These are phyloP conservation scores for Tinamus major DNA, from an alignment of 2,797 vertebrate genomes.

Conservation along the genomic window DNA sequence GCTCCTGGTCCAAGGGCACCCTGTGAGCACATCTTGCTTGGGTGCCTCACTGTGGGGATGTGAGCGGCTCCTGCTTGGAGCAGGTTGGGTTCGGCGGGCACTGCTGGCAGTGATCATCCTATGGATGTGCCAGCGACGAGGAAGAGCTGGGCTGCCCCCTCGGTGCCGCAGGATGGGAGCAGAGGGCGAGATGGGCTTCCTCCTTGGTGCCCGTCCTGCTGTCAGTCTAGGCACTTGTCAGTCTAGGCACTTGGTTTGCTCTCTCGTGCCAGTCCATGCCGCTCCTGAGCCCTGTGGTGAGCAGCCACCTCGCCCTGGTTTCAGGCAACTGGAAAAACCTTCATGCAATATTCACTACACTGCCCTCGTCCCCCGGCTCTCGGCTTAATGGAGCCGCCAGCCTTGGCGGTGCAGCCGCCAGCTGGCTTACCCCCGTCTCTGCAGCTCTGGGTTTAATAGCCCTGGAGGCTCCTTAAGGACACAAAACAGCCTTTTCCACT, in stretches of 20 bases:
- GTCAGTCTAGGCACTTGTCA: too few species aligned
- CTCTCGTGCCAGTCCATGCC: too few species aligned
- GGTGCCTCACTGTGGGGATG: not conserved
- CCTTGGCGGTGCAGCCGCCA: accelerated
- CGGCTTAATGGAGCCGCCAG: not conserved
- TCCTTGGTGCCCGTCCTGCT: too few species aligned
- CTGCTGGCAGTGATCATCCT: too few species aligned
- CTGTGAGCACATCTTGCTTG: too few species aligned
- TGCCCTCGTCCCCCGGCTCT: not conserved
- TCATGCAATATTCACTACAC: not conserved
- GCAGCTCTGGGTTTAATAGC: not conserved
- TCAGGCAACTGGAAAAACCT: accelerated
- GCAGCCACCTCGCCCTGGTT: accelerated
- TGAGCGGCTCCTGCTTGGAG: accelerated
- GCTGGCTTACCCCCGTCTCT: not conserved
- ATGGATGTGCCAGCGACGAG: too few species aligned
- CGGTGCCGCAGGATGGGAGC: too few species aligned
- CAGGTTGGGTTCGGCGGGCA: too few species aligned
- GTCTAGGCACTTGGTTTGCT: too few species aligned
- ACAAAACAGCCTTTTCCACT: not conserved
- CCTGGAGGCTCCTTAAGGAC: accelerated
- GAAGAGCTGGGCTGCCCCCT: too few species aligned
- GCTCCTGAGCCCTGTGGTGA: not conserved
- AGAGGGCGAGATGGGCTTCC: too few species aligned
- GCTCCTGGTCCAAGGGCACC: too few species aligned